phyloP scores from a whole-genome alignment of 2,113 vertebrate genomes.

The Pan troglodytes region NHGRI_mPanTro3-v2.1_pri NC_072422.2:25543501-25544000 shows the following conservation, averaged over 20 bases:
- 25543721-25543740: background rate
- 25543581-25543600: background rate
- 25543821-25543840: background rate
- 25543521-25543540: background rate
- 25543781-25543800: background rate
- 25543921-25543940: background rate
- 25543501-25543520: background rate
- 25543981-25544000: background rate
- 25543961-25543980: background rate
- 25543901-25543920: background rate
- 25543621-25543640: background rate
- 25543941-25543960: background rate
- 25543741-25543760: background rate
- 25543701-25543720: background rate
- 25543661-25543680: background rate
- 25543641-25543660: background rate
- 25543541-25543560: background rate
- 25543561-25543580: background rate
- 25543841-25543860: background rate
- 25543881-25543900: background rate
- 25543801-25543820: background rate
- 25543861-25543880: background rate
- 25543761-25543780: background rate
- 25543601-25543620: background rate
- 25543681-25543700: too few species aligned